Percentiles rank a stretch among this genome's conserved stretches.
Conservation (phyloP, 2,797 vertebrate species). For the Emys orbicularis region DNA sequence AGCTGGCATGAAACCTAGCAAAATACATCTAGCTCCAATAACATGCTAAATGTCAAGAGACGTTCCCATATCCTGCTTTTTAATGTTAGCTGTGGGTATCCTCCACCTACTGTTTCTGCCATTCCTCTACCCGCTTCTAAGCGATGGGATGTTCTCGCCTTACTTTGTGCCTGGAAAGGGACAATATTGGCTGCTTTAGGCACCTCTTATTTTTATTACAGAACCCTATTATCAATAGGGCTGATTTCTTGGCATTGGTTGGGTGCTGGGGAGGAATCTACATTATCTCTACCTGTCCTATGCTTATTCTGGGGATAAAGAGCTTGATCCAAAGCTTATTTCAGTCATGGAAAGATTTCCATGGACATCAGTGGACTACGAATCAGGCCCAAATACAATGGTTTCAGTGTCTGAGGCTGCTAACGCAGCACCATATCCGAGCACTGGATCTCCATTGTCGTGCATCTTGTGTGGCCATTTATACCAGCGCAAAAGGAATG, state of each 20-base stretch:
- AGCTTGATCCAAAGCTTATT: neutral
- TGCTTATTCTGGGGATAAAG: neutral
- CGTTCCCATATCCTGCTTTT: slow-evolving; percentile 69
- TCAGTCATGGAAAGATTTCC: neutral
- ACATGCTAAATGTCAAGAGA: slow-evolving; percentile 57
- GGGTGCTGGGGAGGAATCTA: slow-evolving; percentile 46
- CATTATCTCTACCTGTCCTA: neutral
- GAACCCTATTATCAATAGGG: neutral
- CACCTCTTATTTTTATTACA: slow-evolving; percentile 31
- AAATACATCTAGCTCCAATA: slow-evolving; percentile 53
- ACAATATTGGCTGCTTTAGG: slow-evolving; percentile 40
- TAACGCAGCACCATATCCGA: too few relatives aligned
- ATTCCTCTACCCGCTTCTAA: neutral
- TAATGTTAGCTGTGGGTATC: slow-evolving; percentile 15
- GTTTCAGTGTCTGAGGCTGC: too few relatives aligned
- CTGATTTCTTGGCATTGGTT: slow-evolving; percentile 13
- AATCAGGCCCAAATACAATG: neutral
- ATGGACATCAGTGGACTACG: neutral
- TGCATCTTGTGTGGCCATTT: neutral
- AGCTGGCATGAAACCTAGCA: slow-evolving; percentile 49
- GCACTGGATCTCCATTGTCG: neutral
- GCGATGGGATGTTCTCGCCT: slow-evolving; percentile 35
- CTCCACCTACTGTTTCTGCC: slow-evolving; percentile 25
- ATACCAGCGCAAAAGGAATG: neutral
- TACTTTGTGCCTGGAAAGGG: neutral